These are phyloP conservation scores for Acleris literana DNA, from an alignment of 2,888 invertebrate genomes.

Conservation along the genomic window DNA sequence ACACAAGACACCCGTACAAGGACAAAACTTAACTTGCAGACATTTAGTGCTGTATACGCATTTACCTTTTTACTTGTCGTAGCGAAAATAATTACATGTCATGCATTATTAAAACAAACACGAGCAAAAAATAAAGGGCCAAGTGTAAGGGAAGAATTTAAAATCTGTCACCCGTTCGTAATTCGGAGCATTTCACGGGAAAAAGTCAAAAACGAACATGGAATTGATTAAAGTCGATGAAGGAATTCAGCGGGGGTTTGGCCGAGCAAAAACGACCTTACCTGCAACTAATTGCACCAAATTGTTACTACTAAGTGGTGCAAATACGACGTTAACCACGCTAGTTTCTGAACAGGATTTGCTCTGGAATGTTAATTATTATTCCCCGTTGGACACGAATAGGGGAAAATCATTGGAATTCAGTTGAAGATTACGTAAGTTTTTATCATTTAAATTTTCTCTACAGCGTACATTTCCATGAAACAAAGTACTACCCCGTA, in stretches of 20 bases:
- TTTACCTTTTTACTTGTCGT: conserved; percentile 56
- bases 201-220: conserved; percentile 68
- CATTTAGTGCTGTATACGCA: conserved; percentile 59
- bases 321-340: conserved; percentile 42
- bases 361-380: background rate
- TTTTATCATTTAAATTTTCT: conserved; percentile 11
- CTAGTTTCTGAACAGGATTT: conserved; percentile 12
- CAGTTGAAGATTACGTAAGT: background rate
- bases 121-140: conserved; percentile 60
- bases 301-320: conserved; percentile 60
- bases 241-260: conserved; percentile 61
- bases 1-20: conserved; percentile 33
- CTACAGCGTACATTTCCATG: conserved; percentile 3
- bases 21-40: conserved; percentile 50
- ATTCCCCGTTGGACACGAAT: background rate
- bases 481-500: conserved; percentile 22
- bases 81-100: conserved; percentile 75
- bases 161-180: conserved; percentile 80
- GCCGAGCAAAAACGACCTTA: conserved; percentile 57
- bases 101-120: conserved; percentile 79
- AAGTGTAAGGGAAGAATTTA: conserved; percentile 82
- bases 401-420: background rate
- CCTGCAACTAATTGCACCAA: conserved; percentile 61
- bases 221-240: conserved; percentile 76
- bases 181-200: conserved; percentile 72